Percentiles rank a stretch among this genome's conserved stretches.
Conservation (phyloP, 2,113 vertebrate species). For the Xenopus borealis region DNA sequence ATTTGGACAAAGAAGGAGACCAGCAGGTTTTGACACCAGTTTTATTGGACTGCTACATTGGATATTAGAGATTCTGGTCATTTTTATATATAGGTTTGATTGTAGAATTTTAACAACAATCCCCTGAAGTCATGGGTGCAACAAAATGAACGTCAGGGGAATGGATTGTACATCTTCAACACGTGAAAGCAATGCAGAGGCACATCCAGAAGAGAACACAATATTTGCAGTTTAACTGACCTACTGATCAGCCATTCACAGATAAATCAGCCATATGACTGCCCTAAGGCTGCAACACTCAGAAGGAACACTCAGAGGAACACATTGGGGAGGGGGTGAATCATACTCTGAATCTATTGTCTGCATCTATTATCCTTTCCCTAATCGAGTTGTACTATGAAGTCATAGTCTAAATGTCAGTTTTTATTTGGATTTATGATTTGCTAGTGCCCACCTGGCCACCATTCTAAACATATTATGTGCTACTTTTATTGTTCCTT, state of each 20-base stretch:
- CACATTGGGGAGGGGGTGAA: no score
- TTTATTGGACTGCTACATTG: slow-evolving; percentile 1
- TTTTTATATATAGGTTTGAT: neutral
- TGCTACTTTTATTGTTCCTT: no score
- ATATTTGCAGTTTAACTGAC: neutral
- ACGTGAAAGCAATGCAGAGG: no score
- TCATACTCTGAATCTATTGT: no score
- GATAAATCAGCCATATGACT: slow-evolving; percentile 37
- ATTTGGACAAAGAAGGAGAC: no score
- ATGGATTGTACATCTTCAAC: no score
- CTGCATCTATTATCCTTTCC: slow-evolving; percentile 5
- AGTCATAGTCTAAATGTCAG: neutral
- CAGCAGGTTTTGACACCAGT: neutral
- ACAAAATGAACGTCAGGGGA: no score
- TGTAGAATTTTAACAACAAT: slow-evolving; percentile 7
- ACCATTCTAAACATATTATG: no score
- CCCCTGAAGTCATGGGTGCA: neutral
- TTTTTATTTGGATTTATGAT: no score
- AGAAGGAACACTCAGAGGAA: slow-evolving; percentile 10
- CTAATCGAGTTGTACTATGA: neutral
- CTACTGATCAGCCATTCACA: neutral
- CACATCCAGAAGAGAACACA: no score
- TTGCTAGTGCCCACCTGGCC: no score
- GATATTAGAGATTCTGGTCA: neutral
- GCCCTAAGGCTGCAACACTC: slow-evolving; percentile 19